Conservation (phyloP, 2,113 vertebrate genomes). For the Elanus axillaris region DNA sequence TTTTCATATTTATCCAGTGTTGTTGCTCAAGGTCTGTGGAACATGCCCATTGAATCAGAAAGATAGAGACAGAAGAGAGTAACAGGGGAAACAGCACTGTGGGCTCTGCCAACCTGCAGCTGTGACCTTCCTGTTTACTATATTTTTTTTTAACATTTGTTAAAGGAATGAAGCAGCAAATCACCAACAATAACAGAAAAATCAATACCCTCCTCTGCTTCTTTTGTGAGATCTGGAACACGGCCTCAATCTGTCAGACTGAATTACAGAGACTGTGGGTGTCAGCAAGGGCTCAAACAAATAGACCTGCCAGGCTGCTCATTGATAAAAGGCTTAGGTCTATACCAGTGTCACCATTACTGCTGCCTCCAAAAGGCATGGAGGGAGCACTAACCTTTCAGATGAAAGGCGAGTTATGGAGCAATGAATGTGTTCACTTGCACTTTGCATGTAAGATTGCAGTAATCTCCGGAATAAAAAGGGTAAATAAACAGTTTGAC, state of each 20-base stretch:
- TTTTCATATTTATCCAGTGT: neutral
- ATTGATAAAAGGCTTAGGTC: conserved; percentile 61
- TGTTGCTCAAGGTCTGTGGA: neutral
- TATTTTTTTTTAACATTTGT: conserved; percentile 44
- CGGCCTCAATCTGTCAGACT: conserved; percentile 86
- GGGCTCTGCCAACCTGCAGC: conserved; percentile 31
- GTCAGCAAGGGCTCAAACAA: conserved; percentile 67
- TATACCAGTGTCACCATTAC: neutral
- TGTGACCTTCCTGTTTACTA: conserved; percentile 39
- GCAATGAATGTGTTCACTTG: neutral
- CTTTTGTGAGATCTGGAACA: conserved; percentile 81
- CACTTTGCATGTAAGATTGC: neutral
- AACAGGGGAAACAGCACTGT: neutral
- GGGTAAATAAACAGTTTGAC: conserved; percentile 20
- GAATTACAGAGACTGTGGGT: conserved; percentile 73
- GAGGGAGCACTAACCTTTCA: neutral
- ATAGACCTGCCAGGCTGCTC: conserved; percentile 56
- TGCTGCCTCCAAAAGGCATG: neutral
- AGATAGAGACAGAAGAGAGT: neutral
- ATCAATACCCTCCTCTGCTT: conserved; percentile 79
- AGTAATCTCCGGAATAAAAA: conserved; percentile 24
- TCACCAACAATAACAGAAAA: conserved; percentile 75
- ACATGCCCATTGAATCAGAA: neutral
- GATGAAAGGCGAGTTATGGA: neutral
- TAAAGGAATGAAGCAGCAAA: conserved; percentile 71